Evolutionary conservation across 2,888 invertebrate species (phyloP), one percentile per base, ranked within the genome.

Genomic region (Hetaerina titia): DNA sequence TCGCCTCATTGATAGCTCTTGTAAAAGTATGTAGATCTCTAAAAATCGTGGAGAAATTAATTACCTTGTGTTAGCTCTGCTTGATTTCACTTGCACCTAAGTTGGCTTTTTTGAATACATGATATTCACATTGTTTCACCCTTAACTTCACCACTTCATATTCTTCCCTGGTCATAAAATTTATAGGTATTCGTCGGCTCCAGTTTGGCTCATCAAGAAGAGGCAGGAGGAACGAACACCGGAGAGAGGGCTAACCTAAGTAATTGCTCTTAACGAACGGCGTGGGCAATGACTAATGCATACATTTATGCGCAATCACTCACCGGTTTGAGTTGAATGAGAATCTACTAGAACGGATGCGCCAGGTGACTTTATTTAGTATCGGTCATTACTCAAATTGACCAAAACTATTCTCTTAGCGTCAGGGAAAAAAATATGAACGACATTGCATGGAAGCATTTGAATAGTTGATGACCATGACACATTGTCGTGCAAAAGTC

Each of bases 241-340:
- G 31, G 6, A 81, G 31, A 74, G 25, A 22, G 81, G 25, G 45
- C 45, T n/a, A 5, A 15, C 25, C 0, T 69, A 13, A 81, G 31
- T 31, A 22, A 31, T 69, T 69, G 69, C 19, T 31, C 22, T 31
- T 11, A 31, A 81, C 31, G 13, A 81, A 81, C 31, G 15, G 81
- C 81, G 81, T 81, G 81, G 81, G 25, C 81, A 25, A 81, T 81
- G 81, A 81, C 31, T 81, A 81, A 81, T 81, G 81, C 31, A 6
- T 22, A 81, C 31, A 31, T 81, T 81, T 81, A 31, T 31, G 13
- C 81, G 81, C 31, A 31, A 81, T 81, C 25, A 81, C 31, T 81
- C 81, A 81, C n/a, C 81, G 81, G 81, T 31, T 25, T 81, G 31
- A 81, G 81, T 31, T n/a, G 31, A 81, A 81, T 81, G 81, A n/a